Conservation (phyloP, 35 echinoderm and acorn worm species). For the Apostichopus californicus region DNA sequence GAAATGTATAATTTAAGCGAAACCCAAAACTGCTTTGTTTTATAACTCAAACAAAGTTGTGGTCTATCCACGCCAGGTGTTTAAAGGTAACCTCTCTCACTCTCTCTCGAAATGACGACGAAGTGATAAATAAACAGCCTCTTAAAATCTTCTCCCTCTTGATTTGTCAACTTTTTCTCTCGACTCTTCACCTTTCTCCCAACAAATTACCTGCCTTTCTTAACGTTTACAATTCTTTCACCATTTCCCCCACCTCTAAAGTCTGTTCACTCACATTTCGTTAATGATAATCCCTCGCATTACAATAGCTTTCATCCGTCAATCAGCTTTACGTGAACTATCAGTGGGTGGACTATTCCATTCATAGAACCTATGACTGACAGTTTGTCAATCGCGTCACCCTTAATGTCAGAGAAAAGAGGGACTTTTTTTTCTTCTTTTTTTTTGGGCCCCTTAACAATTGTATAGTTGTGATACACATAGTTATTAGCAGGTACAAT, state of each 20-base stretch:
- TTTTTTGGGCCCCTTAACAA: not conserved
- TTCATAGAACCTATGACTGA: slow-evolving; percentile 5
- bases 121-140: slow-evolving; percentile 12
- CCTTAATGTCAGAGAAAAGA: not conserved
- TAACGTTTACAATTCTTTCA: not conserved
- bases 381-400: not conserved
- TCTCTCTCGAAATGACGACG: not conserved
- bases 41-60: no score
- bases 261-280: not conserved
- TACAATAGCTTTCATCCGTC: not conserved
- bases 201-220: slow-evolving; percentile 9
- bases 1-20: no score
- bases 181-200: not conserved
- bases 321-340: not conserved
- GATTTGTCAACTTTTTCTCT: not conserved
- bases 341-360: slow-evolving; percentile 30
- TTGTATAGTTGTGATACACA: not conserved
- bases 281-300: slow-evolving; percentile 2
- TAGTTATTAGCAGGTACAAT: not conserved
- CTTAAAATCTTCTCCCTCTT: not conserved
- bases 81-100: no score
- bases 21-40: no score
- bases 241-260: slow-evolving; percentile 13
- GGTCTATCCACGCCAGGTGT: no score
- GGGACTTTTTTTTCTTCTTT: not conserved